These are phyloP conservation scores for Hyposoter didymator DNA, from an alignment of 2,888 invertebrate genomes.

Conservation along the genomic window DNA sequence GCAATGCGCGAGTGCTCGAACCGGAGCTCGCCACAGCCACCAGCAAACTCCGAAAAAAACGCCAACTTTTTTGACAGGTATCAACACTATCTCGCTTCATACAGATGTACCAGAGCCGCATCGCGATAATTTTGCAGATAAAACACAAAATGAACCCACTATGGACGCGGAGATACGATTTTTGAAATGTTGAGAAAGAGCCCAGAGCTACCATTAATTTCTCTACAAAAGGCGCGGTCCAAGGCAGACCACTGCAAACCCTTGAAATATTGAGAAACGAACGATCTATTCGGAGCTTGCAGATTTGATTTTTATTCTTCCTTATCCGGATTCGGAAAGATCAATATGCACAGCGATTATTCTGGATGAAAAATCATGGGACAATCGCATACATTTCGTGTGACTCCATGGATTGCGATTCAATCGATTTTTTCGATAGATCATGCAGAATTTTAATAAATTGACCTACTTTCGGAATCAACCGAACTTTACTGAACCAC, in stretches of 20 bases:
- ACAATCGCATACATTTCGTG: too few relatives aligned
- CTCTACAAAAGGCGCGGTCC: slow-evolving; percentile 31
- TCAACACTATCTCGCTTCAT: slow-evolving; percentile 21
- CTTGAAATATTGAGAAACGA: slow-evolving; percentile 3
- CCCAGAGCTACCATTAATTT: slow-evolving; percentile 16
- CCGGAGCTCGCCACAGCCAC: slow-evolving; percentile 7
- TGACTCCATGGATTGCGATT: too few relatives aligned
- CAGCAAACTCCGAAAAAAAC: slow-evolving; percentile 8
- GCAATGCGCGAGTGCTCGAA: slow-evolving; percentile 22
- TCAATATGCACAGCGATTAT: too few relatives aligned
- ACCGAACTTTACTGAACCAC: too few relatives aligned
- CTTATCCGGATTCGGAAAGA: too few relatives aligned
- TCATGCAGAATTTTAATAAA: too few relatives aligned
- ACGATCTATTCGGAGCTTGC: slow-evolving; percentile 1
- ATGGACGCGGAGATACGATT: too few relatives aligned
- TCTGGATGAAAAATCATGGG: too few relatives aligned
- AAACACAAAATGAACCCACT: slow-evolving; percentile 32
- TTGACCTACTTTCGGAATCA: too few relatives aligned
- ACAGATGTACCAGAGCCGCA: slow-evolving; percentile 10
- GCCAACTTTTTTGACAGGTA: slow-evolving; percentile 36
- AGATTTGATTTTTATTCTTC: background rate
- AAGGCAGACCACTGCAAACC: slow-evolving; percentile 58
- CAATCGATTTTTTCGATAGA: too few relatives aligned
- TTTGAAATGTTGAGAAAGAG: too few relatives aligned
- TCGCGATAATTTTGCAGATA: slow-evolving; percentile 31